phyloP scores from a whole-genome alignment of 2,797 vertebrate species.

The Potorous gilbertii region DNA sequence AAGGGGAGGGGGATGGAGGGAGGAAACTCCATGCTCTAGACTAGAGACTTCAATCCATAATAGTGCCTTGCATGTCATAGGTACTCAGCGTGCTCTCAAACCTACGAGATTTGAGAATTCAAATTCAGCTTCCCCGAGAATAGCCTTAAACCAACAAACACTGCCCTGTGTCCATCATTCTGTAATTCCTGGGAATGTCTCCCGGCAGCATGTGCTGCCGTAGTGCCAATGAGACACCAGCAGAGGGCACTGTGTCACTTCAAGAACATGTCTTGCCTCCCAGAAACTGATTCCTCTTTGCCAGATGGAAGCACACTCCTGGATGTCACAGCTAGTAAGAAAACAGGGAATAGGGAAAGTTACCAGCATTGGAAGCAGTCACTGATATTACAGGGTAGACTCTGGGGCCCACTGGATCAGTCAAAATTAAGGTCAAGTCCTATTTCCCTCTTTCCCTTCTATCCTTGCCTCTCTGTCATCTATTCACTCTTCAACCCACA shows the following conservation, averaged over 20 bases:
- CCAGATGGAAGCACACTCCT: not conserved
- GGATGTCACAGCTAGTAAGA: not conserved
- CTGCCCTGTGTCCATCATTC: not conserved
- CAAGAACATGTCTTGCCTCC: fast-evolving
- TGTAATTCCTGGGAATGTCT: not conserved
- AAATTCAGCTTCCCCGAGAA: not conserved
- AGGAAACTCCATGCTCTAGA: not conserved
- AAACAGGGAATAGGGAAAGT: not conserved
- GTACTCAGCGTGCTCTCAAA: not conserved
- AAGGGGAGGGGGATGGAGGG: not conserved
- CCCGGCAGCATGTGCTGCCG: fast-evolving
- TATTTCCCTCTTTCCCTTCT: not conserved
- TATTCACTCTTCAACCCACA: not conserved
- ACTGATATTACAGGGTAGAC: conserved; percentile 13
- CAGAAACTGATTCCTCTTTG: not conserved
- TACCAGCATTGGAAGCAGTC: conserved; percentile 16
- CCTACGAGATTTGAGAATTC: not conserved
- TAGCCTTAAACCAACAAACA: not conserved
- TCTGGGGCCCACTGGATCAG: not conserved
- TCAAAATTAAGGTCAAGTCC: not conserved
- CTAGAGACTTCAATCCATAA: not conserved
- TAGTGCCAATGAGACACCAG: conserved; percentile 14
- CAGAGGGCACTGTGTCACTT: conserved; percentile 62
- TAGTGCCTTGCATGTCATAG: not conserved
- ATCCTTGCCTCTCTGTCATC: not conserved